Evolutionary conservation across 2,113 vertebrate genomes (phyloP).

Genomic region (Hippocampus abdominalis): DNA sequence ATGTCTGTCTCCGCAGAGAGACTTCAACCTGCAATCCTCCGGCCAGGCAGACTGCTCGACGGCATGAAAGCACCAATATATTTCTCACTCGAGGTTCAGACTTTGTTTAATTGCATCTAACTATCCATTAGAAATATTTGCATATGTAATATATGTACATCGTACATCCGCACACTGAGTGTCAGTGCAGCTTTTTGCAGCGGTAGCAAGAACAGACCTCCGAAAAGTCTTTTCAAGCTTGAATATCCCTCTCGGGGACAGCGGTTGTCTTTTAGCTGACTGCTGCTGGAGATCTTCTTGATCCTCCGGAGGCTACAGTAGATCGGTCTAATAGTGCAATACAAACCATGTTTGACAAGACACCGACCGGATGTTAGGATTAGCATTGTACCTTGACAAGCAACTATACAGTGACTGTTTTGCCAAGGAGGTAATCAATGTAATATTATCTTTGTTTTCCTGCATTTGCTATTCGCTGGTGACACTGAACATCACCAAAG

Average conservation of each 20-base stretch:
- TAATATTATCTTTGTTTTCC: neutral
- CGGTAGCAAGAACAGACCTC: conserved; percentile 3
- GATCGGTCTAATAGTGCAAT: conserved; percentile 2
- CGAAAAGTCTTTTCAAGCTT: conserved; percentile 23
- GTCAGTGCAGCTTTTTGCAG: neutral
- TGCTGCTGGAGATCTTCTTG: conserved; percentile 25
- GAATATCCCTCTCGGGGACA: conserved; percentile 21
- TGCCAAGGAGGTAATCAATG: neutral
- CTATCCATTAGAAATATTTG: neutral
- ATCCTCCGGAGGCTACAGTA: conserved; percentile 13
- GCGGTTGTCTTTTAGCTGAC: conserved; percentile 29
- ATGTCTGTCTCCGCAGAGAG: neutral
- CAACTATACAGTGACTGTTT: neutral
- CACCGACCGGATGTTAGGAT: conserved; percentile 8
- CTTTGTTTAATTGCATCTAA: neutral
- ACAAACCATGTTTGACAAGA: conserved; percentile 14
- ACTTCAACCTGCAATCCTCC: too few relatives aligned
- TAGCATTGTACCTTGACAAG: conserved; percentile 5
- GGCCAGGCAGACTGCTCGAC: too few relatives aligned
- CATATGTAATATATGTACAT: neutral
- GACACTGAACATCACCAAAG: neutral
- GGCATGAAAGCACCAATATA: too few relatives aligned
- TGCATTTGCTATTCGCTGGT: neutral
- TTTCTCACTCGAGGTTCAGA: neutral
- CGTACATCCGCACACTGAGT: neutral